Percentiles rank a stretch among this genome's conserved stretches.
phyloP scores from a whole-genome alignment of 2,797 vertebrate genomes.

The Poecilia velifera region DNA sequence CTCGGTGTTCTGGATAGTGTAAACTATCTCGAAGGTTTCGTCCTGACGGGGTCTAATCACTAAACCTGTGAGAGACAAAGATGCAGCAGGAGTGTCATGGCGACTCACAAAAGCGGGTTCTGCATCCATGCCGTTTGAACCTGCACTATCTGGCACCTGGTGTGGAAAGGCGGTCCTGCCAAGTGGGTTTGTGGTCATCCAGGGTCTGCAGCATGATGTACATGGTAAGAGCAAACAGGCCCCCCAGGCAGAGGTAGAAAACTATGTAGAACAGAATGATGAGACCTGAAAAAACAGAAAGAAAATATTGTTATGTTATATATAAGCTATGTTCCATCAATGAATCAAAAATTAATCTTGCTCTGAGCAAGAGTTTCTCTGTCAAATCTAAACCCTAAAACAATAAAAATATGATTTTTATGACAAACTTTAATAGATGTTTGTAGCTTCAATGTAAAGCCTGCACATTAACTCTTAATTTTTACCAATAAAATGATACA shows the following conservation, averaged over 20 bases:
- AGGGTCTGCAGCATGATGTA: slow-evolving; percentile 93
- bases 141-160: slow-evolving; percentile 80
- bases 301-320: slow-evolving; percentile 11
- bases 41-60: slow-evolving; percentile 89
- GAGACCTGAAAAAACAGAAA: slow-evolving; percentile 76
- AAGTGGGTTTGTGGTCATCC: slow-evolving; percentile 90
- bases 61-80: slow-evolving; percentile 79
- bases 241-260: slow-evolving; percentile 92
- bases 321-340: not conserved
- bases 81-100: slow-evolving; percentile 22
- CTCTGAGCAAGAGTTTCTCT: not conserved
- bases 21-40: slow-evolving; percentile 83
- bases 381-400: not conserved
- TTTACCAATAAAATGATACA: not conserved
- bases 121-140: not conserved
- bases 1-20: slow-evolving; percentile 79
- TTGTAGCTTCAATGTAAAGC: not conserved
- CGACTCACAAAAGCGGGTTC: not conserved
- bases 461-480: not conserved
- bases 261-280: slow-evolving; percentile 91
- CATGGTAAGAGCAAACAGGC: slow-evolving; percentile 85
- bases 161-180: slow-evolving; percentile 88
- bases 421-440: not conserved
- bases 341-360: not conserved
- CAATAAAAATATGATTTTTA: not conserved